Evolutionary conservation across 2,113 vertebrate species (phyloP).

Genomic region (Colistium nudipinnis): DNA sequence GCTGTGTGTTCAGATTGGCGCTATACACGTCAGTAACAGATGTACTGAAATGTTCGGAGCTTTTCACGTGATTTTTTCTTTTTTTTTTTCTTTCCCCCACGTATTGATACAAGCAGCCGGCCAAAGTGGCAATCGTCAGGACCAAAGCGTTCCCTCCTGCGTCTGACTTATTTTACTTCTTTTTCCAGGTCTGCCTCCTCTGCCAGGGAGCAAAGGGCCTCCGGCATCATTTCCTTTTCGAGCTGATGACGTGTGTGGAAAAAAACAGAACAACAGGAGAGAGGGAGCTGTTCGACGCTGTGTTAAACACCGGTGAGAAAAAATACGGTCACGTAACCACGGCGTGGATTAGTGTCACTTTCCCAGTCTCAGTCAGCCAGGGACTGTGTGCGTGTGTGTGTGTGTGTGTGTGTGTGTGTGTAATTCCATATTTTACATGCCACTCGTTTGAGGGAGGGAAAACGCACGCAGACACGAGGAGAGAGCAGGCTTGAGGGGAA

Average conservation of each 20-base stretch:
- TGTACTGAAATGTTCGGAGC: background rate
- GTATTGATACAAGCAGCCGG: constrained; percentile 16
- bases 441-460: constrained; percentile 46
- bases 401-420: constrained; percentile 19
- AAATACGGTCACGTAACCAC: background rate
- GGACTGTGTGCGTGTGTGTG: constrained; percentile 15
- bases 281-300: constrained; percentile 36
- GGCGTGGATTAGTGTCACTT: constrained; percentile 12
- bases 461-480: constrained; percentile 24
- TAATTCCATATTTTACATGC: constrained; percentile 35
- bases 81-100: background rate
- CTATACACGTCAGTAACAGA: no score
- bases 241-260: constrained; percentile 70
- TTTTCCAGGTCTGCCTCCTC: constrained; percentile 56
- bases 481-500: constrained; percentile 27
- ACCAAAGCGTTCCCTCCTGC: constrained; percentile 40
- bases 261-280: constrained; percentile 61
- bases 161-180: constrained; percentile 62
- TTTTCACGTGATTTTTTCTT: background rate
- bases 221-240: constrained; percentile 70
- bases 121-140: constrained; percentile 18
- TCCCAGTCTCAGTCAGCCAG: constrained; percentile 16
- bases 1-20: background rate
- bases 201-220: constrained; percentile 65
- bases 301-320: constrained; percentile 56